Percentiles rank a stretch among this genome's conserved stretches.
Evolutionary conservation across 2,888 invertebrate species (phyloP).

Genomic region (Rutpela maculata): DNA sequence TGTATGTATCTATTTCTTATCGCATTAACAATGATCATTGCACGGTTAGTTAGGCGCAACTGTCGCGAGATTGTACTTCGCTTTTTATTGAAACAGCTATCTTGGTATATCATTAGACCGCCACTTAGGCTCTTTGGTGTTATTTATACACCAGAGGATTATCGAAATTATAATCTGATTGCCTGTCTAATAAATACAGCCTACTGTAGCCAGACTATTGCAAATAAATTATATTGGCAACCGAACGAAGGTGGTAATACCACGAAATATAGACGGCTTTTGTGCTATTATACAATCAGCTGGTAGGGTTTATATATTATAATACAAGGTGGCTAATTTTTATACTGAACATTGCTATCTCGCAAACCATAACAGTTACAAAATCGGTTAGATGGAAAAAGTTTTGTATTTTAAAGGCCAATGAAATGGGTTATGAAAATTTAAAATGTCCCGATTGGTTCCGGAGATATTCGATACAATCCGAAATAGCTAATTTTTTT

Average conservation of each 20-base stretch:
- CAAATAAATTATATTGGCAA: slow-evolving; percentile 37
- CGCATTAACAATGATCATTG: slow-evolving; percentile 7
- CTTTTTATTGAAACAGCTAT: background rate
- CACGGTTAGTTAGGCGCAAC: slow-evolving; percentile 8
- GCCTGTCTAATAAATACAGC: slow-evolving; percentile 47
- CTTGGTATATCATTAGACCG: slow-evolving; percentile 15
- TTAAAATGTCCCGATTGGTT: too few relatives aligned
- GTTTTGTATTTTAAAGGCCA: too few relatives aligned
- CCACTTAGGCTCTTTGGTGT: slow-evolving; percentile 18
- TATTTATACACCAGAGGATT: slow-evolving; percentile 28
- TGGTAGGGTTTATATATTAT: background rate
- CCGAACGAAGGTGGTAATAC: slow-evolving; percentile 40
- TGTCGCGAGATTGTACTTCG: background rate
- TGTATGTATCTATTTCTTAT: background rate
- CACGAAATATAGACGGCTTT: slow-evolving; percentile 30
- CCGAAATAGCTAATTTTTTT: too few relatives aligned
- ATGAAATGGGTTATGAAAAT: too few relatives aligned
- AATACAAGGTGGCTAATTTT: too few relatives aligned
- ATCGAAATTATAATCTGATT: slow-evolving; percentile 45
- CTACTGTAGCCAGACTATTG: slow-evolving; percentile 38
- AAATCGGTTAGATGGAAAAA: too few relatives aligned
- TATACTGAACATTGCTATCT: too few relatives aligned
- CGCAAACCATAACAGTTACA: too few relatives aligned
- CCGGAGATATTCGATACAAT: too few relatives aligned
- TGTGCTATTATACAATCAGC: slow-evolving; percentile 5